A percentile compares a stretch with the other conserved stretches of the same genome.
Conservation (phyloP, 2,113 vertebrate species). For the Lanius collurio region DNA sequence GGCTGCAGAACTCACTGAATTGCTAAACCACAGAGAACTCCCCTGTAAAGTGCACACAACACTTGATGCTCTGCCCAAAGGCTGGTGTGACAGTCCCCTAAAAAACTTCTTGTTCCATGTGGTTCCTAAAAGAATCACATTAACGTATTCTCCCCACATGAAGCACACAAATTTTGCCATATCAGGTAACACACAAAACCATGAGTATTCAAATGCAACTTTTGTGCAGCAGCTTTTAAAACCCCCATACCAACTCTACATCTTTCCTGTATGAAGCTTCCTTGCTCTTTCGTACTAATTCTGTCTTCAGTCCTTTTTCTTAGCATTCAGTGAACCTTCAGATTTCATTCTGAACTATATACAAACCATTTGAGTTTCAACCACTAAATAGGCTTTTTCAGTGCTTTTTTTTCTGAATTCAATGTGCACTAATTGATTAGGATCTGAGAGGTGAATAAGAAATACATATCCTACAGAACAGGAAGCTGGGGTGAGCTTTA, state of each 20-base stretch:
- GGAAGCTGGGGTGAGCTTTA: slow-evolving; percentile 4
- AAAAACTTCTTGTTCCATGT: background rate
- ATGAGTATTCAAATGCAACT: background rate
- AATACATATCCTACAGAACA: background rate
- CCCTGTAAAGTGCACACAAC: background rate
- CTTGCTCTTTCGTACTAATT: background rate
- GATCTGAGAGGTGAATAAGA: slow-evolving; percentile 22
- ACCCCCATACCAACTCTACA: background rate
- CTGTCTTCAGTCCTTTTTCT: background rate
- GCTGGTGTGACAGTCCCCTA: background rate
- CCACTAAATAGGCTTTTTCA: background rate
- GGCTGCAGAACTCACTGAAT: background rate
- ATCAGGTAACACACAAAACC: background rate
- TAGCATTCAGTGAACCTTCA: background rate
- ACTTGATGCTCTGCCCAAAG: background rate
- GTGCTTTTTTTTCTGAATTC: slow-evolving; percentile 9
- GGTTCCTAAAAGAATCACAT: background rate
- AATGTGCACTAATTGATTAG: slow-evolving; percentile 30
- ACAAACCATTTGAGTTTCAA: background rate
- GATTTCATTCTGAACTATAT: background rate
- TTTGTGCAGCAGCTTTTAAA: background rate
- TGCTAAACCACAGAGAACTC: background rate
- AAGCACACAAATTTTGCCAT: background rate
- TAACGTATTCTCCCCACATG: background rate
- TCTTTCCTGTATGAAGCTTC: background rate